These are phyloP conservation scores for Patella vulgata DNA, from an alignment of 1,140 invertebrate genomes.

Conservation along the genomic window DNA sequence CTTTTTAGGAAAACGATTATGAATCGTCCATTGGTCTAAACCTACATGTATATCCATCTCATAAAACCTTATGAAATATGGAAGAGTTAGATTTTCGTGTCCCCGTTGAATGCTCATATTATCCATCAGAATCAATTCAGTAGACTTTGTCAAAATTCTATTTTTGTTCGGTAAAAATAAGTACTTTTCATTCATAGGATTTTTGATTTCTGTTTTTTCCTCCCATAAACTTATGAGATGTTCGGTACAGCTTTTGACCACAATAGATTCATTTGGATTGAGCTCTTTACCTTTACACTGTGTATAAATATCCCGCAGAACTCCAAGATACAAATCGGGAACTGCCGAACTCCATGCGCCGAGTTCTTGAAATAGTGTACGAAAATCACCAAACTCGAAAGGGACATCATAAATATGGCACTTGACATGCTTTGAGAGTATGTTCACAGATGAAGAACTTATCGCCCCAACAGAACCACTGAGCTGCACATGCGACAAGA, in stretches of 20 bases:
- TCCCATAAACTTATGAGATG: constrained; percentile 26
- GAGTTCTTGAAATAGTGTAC: no score
- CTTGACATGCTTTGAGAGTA: no score
- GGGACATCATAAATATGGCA: no score
- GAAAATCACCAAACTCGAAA: no score
- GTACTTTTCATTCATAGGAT: constrained; percentile 1
- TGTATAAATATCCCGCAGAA: constrained; percentile 22
- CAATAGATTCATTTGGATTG: constrained; percentile 35
- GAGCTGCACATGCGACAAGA: no score
- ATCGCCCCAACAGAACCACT: no score
- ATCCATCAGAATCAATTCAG: constrained; percentile 25
- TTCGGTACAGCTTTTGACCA: constrained; percentile 35
- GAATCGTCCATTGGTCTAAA: constrained; percentile 3
- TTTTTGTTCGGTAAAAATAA: constrained; percentile 41
- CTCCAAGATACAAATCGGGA: constrained; percentile 38
- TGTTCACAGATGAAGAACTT: no score
- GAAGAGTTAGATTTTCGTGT: constrained; percentile 12
- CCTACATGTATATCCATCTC: constrained; percentile 23
- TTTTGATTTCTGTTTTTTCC: constrained; percentile 1
- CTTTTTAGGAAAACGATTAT: no score
- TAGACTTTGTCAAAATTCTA: constrained; percentile 20
- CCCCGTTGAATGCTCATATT: constrained; percentile 1
- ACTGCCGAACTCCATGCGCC: no score
- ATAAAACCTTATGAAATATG: constrained; percentile 27
- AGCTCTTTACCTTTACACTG: constrained; percentile 27